These are phyloP conservation scores for Phaenicophaeus curvirostris DNA, from an alignment of 2,797 vertebrate genomes.

Conservation along the genomic window DNA sequence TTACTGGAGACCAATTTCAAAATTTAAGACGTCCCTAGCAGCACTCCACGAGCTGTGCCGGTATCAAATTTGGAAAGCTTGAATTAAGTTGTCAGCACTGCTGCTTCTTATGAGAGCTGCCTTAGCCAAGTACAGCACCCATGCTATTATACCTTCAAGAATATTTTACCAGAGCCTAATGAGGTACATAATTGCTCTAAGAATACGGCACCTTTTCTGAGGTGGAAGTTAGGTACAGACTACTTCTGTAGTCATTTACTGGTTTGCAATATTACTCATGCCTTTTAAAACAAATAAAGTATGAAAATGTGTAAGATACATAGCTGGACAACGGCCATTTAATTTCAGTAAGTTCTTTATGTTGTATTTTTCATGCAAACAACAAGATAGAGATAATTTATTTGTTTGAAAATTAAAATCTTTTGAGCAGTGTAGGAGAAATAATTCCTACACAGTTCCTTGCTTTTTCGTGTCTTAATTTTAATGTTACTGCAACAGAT, in stretches of 20 bases:
- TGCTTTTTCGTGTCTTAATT: conserved; percentile 41
- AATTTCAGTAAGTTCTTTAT: conserved; percentile 2
- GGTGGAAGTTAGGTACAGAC: background rate
- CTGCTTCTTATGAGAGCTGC: background rate
- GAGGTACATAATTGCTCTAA: conserved; percentile 24
- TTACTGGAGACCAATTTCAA: background rate
- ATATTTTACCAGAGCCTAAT: conserved; percentile 10
- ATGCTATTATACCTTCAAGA: background rate
- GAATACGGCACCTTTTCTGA: background rate
- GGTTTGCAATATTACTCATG: background rate
- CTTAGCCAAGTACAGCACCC: background rate
- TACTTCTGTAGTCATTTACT: background rate
- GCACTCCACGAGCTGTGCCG: background rate
- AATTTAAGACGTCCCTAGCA: background rate
- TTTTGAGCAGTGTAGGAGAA: background rate
- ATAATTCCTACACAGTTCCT: background rate
- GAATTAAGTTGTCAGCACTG: conserved; percentile 16
- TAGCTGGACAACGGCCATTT: background rate
- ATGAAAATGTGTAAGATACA: background rate
- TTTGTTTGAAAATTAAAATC: conserved; percentile 21
- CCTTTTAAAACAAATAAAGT: background rate
- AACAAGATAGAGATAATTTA: conserved; percentile 40
- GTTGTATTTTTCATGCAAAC: background rate
- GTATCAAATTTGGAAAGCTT: background rate
- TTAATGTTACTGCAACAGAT: conserved; percentile 57